phyloP scores from a whole-genome alignment of 2,888 invertebrate genomes.

The Ethmia dodecea region DNA sequence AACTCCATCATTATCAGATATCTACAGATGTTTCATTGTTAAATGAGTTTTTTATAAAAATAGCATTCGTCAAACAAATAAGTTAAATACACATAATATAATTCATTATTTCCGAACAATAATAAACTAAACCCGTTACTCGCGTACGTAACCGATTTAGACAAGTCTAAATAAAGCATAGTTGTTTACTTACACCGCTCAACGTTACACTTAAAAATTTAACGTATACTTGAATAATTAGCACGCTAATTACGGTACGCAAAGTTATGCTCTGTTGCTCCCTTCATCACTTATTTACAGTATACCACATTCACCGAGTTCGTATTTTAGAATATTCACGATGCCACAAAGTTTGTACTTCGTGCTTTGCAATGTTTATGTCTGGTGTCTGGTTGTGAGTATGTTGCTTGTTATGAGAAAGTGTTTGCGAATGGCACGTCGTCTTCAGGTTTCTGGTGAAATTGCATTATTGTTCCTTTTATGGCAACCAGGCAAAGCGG shows the following conservation, averaged over 20 bases:
- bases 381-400: not conserved
- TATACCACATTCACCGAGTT: conserved; percentile 3
- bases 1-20: too few relatives aligned
- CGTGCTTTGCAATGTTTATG: not conserved
- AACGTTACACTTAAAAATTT: conserved; percentile 9
- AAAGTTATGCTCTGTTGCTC: conserved; percentile 19
- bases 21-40: too few relatives aligned
- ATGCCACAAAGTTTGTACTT: not conserved
- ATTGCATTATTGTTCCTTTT: conserved; percentile 35
- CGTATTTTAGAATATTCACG: too few relatives aligned
- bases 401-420: too few relatives aligned
- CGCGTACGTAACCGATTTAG: conserved; percentile 4
- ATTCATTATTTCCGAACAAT: too few relatives aligned
- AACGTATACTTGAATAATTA: conserved; percentile 13
- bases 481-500: conserved; percentile 22
- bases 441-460: conserved; percentile 41
- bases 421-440: conserved; percentile 26
- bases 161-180: conserved; percentile 6
- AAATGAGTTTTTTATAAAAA: too few relatives aligned
- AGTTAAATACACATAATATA: too few relatives aligned
- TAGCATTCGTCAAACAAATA: too few relatives aligned
- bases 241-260: conserved; percentile 19
- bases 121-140: too few relatives aligned
- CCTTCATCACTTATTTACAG: conserved; percentile 10
- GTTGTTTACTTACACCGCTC: conserved; percentile 2